Conservation (phyloP, 2,113 vertebrate species). For the Hippocampus abdominalis region DNA sequence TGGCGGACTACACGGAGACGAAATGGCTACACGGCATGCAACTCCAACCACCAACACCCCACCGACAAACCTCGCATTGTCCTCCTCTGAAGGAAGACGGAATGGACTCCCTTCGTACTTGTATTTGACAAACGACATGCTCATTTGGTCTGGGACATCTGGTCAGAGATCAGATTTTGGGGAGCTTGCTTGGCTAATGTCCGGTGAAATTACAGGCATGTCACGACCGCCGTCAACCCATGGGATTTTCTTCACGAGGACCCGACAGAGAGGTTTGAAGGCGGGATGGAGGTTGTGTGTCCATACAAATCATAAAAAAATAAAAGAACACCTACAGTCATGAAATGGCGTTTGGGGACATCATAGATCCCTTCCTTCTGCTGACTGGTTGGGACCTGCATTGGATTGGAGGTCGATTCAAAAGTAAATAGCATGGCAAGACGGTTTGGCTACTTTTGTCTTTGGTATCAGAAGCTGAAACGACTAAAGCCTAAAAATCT, state of each 20-base stretch:
- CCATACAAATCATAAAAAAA: constrained; percentile 54
- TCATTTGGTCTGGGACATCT: constrained; percentile 30
- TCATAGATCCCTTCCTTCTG: constrained; percentile 99
- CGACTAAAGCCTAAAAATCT: constrained; percentile 22
- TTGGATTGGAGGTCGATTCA: constrained; percentile 65
- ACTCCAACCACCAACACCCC: constrained; percentile 31
- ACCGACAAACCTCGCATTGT: constrained; percentile 68
- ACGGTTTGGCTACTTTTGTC: constrained; percentile 15
- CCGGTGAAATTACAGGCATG: constrained; percentile 52
- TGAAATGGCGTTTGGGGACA: constrained; percentile 98
- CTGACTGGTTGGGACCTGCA: constrained; percentile 95
- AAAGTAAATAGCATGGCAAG: constrained; percentile 56
- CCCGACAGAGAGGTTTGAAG: constrained; percentile 69
- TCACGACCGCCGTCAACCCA: constrained; percentile 40
- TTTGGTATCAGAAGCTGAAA: constrained; percentile 35
- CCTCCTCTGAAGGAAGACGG: constrained; percentile 47
- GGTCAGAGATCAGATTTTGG: constrained; percentile 19
- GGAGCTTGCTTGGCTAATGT: constrained; percentile 23
- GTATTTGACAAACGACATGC: constrained; percentile 8
- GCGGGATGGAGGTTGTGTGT: constrained; percentile 34
- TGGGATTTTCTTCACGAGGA: constrained; percentile 40
- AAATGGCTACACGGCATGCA: constrained; percentile 58
- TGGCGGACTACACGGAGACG: neutral
- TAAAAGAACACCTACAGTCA: constrained; percentile 88
- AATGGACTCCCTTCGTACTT: constrained; percentile 17